Evolutionary conservation across 1,140 invertebrate species (phyloP).

Genomic region (Steinernema khuongi): DNA sequence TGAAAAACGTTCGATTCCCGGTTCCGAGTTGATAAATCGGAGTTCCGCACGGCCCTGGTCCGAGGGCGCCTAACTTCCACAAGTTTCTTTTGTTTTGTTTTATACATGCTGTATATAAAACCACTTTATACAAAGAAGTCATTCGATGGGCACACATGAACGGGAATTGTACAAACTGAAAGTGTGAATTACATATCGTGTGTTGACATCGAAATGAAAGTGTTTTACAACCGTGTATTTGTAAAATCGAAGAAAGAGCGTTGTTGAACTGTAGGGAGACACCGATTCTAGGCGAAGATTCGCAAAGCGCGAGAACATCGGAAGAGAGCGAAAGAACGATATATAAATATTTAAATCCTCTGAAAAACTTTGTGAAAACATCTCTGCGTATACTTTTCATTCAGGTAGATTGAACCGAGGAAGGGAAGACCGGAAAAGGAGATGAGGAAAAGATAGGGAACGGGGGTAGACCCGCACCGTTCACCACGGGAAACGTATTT

Average conservation of each 20-base stretch:
- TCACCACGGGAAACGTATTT: too few species aligned
- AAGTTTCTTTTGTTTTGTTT: neutral
- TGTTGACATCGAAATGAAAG: neutral
- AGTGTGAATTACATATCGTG: too few species aligned
- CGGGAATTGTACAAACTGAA: too few species aligned
- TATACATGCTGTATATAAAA: neutral
- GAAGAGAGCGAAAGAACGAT: neutral
- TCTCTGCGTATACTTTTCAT: neutral
- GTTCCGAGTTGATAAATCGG: too few species aligned
- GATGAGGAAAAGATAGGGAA: neutral
- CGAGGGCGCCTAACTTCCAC: too few species aligned
- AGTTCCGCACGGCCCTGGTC: too few species aligned
- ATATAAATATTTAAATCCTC: neutral
- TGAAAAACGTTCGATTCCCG: too few species aligned
- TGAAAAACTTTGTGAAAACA: neutral
- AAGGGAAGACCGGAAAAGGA: neutral
- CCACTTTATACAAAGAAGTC: neutral
- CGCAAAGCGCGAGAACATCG: neutral
- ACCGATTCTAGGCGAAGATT: neutral
- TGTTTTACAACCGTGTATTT: neutral
- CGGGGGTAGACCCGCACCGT: too few species aligned
- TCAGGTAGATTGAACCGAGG: neutral
- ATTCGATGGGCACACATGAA: neutral
- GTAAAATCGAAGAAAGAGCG: too few species aligned
- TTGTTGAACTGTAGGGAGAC: neutral